A percentile compares a stretch with the other conserved stretches of the same genome.
Evolutionary conservation across 2,797 vertebrate genomes (phyloP).

Genomic region (Zenarchopterus dispar): DNA sequence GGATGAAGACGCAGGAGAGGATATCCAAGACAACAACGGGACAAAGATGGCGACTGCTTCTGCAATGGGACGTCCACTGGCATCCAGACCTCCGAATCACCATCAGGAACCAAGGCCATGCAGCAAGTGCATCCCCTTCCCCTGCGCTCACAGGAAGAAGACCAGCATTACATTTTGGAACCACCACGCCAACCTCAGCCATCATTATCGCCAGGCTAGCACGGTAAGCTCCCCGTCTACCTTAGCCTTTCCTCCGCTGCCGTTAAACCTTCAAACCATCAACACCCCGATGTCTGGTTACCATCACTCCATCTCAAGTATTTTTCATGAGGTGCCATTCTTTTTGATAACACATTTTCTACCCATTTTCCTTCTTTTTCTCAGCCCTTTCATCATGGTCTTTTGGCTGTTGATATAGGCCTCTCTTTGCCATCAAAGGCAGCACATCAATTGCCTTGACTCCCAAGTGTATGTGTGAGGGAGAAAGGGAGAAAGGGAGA

Average conservation of each 20-base stretch:
- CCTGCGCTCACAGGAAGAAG: conserved; percentile 57
- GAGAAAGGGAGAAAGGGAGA: conserved; percentile 71
- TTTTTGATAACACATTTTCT: conserved; percentile 71
- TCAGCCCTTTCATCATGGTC: conserved; percentile 77
- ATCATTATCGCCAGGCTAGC: conserved; percentile 61
- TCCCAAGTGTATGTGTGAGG: conserved; percentile 80
- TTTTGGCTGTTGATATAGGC: conserved; percentile 78
- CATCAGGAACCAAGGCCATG: conserved; percentile 31
- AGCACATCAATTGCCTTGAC: conserved; percentile 85
- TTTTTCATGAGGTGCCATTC: conserved; percentile 64
- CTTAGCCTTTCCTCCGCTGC: conserved; percentile 55
- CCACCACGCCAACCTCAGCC: conserved; percentile 61
- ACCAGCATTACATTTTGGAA: conserved; percentile 53
- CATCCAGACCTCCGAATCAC: conserved; percentile 51
- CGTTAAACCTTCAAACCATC: conserved; percentile 59
- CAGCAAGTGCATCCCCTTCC: conserved; percentile 15
- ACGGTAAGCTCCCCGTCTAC: conserved; percentile 75
- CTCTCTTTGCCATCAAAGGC: conserved; percentile 82
- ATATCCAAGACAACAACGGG: conserved; percentile 81
- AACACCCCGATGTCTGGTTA: conserved; percentile 59
- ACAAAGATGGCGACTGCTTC: conserved; percentile 82
- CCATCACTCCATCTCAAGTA: conserved; percentile 59
- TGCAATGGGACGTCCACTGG: conserved; percentile 70
- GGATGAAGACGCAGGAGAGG: conserved; percentile 76
- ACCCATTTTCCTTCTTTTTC: conserved; percentile 69